A percentile compares a stretch with the other conserved stretches of the same genome.
These are phyloP conservation scores for Nycticebus coucang DNA, from an alignment of 2,113 vertebrate genomes.

Conservation along the genomic window DNA sequence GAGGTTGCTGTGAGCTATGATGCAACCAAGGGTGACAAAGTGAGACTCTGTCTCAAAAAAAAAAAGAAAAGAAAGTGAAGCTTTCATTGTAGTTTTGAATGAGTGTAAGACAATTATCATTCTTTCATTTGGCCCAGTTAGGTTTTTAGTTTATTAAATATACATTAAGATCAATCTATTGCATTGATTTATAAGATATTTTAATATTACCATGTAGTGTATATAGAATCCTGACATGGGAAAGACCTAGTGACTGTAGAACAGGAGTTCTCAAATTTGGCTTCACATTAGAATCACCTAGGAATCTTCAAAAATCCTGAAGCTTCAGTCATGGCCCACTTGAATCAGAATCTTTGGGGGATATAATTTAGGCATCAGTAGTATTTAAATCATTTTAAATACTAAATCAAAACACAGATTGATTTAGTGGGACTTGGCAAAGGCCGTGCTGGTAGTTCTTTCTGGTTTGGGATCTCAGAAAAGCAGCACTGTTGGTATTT, in stretches of 20 bases:
- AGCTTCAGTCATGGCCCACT: neutral
- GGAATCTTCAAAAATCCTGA: neutral
- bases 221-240: neutral
- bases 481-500: neutral
- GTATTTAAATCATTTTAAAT: neutral
- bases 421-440: neutral
- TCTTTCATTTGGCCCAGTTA: slow-evolving; percentile 5
- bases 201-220: neutral
- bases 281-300: neutral
- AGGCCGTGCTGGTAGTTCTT: neutral
- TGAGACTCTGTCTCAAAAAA: no score
- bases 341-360: neutral
- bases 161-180: neutral
- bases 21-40: no score
- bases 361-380: neutral
- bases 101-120: neutral
- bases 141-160: slow-evolving; percentile 24
- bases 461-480: neutral
- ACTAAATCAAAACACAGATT: no score
- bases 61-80: neutral
- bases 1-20: no score
- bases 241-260: neutral
- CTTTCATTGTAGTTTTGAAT: slow-evolving; percentile 6
- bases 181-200: neutral
- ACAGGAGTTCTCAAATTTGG: slow-evolving; percentile 16